A percentile compares a stretch with the other conserved stretches of the same genome.
phyloP scores from a whole-genome alignment of 2,888 invertebrate species.

The Orthosia incerta region DNA sequence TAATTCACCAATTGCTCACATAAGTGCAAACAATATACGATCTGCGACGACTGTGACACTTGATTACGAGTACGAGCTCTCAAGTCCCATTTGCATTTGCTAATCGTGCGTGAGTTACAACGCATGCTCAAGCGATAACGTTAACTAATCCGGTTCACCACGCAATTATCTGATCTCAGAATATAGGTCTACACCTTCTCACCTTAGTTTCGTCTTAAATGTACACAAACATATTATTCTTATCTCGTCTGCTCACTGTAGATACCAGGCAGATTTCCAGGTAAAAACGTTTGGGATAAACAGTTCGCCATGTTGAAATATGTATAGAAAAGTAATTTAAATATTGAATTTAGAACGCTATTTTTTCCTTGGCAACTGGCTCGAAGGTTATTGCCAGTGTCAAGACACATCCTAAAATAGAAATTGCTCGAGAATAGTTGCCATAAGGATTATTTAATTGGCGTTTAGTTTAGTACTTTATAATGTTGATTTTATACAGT shows the following conservation, averaged over 20 bases:
- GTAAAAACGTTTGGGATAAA: constrained; percentile 62
- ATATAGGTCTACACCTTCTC: constrained; percentile 53
- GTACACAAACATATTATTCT: constrained; percentile 57
- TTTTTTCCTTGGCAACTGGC: constrained; percentile 28
- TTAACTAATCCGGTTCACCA: constrained; percentile 51
- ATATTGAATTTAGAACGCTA: constrained; percentile 30
- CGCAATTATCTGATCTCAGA: constrained; percentile 61
- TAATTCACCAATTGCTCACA: constrained; percentile 17
- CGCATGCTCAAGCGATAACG: constrained; percentile 51
- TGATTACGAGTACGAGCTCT: constrained; percentile 19
- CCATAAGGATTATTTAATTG: constrained; percentile 24
- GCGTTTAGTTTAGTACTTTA: neutral
- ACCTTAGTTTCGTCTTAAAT: constrained; percentile 46
- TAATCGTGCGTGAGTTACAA: constrained; percentile 57
- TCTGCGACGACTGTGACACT: constrained; percentile 37
- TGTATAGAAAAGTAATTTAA: constrained; percentile 27
- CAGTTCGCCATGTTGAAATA: constrained; percentile 39
- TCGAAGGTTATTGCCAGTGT: constrained; percentile 33
- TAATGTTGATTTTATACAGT: constrained; percentile 14
- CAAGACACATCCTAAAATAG: constrained; percentile 24
- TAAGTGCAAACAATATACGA: constrained; percentile 31
- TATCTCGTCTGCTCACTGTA: constrained; percentile 56
- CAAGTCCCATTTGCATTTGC: constrained; percentile 49
- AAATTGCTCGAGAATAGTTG: constrained; percentile 16
- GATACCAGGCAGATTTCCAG: constrained; percentile 50